Evolutionary conservation across 2,888 invertebrate genomes (phyloP), one percentile per base, ranked within the genome.

Genomic region (Drosophila nr. perissopoda): DNA sequence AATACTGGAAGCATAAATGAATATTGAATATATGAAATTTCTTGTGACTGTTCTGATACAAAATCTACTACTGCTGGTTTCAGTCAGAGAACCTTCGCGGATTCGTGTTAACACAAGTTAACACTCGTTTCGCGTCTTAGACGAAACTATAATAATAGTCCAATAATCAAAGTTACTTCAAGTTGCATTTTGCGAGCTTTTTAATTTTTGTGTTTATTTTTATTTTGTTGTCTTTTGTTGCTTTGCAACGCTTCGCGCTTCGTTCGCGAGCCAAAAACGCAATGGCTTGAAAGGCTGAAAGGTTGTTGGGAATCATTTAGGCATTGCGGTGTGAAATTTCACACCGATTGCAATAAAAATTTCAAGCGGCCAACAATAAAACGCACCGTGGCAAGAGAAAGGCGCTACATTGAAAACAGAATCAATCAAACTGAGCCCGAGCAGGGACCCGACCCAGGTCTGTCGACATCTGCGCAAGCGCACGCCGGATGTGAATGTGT

Each of bases 291-390:
- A 61, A 60, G 59, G 58, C 45, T 54, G 57, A 58, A 61, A 66
- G 61, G 71, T 69, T 54, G 68, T 63, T 73, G 73, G 86, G 83
- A 91, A 90, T 90, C 91, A 92, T 91, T 92, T 90, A 91, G 90
- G 90, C 92, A 90, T 90, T 91, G 87, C 90, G 92, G 92, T 92
- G 92, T 92, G 92, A 92, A 92, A 92, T 92, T 92, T 92, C 92
- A 92, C 92, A 92, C 92, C 91, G 84, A 91, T 83, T 80, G 89
- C 82, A 82, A 90, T 91, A 88, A 90, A 88, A 84, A 84, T 82
- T 82, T 82, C 76, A 85, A 80, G 73, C 73, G 61, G 53, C 59
- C 67, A 80, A 86, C 78, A 87, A 85, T 78, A 84, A 81, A 83
- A 82, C 73, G 56, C 69, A 65, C 58, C 42, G 63, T 52, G 63